Evolutionary conservation across 2,797 vertebrate species (phyloP), one percentile per base, ranked within the genome.

Genomic region (Pipistrellus pygmaeus): DNA sequence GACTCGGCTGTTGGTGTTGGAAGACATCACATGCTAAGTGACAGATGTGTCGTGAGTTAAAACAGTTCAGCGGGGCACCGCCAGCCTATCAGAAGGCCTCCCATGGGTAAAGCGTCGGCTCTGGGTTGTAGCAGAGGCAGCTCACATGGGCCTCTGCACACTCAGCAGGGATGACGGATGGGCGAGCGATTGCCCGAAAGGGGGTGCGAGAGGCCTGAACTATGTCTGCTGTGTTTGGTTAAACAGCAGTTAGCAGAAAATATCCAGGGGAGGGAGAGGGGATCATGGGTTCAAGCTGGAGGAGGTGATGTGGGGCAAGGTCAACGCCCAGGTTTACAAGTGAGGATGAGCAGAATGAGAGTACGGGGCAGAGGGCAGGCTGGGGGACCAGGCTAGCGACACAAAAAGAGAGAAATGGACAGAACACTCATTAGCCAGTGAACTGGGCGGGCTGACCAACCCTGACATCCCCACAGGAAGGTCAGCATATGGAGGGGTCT

Each of bases 261-360:
- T 2, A 20, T 30, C 64, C 7, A 4, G 30, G 13, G 21, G 25
- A 32, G 27, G 21, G 17, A 25, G 17, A 77, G 5, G 25, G 48
- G 27, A 23, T 38, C 78, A 5, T 2, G 32, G 64, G 4, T 57
- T 86, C 30, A 7, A 68, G 69, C 10, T 0, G 41, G 23, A 41
- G 41, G 7, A 2, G 35, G 46, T 0, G 0, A 21, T 11, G 1
- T 25, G 8, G n/a, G 41, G 41, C 57, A 44, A 77, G 81, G 60
- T 57, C 88, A 10, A 9, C 14, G 77, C 88, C 44, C 15, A 85
- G 27, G 9, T n/a, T 20, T 17, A 25, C 30, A 72, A n/a, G 57
- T 27, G 27, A 48, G 20, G 55, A 32, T 3, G 32, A 81, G 35
- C 76, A 84, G 68, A 69, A 35, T 3, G 80, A 32, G 32, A 32